Base-by-base conservation (phyloP, 2,888 invertebrate species). In the Leistus spinibarbis region DNA sequence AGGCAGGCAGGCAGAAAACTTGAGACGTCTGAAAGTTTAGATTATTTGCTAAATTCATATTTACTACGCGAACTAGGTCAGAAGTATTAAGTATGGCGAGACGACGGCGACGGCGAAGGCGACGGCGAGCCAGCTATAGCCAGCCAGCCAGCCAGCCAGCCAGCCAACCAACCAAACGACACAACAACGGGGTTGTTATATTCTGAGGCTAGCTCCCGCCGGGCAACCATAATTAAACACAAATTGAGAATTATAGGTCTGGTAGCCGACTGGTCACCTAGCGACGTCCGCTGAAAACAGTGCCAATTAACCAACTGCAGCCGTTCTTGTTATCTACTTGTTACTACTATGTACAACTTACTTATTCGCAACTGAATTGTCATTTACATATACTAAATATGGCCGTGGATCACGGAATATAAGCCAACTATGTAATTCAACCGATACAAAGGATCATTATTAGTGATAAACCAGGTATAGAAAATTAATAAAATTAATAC, bases 181-280 rank as follows among this genome's bases (percentile, higher is more conserved):
- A 40, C 40, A 10, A 40, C 40, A 40, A 40, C 40, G 13, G 40
- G 40, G 40, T 40, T 40, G 40, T 40, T 40, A 40, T 10, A 40
- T 40, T 40, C 40, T 40, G 63, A 57, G 70, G 70, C 62, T 63
- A 63, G 62, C 53, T 70, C 70, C 70, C 70, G 54, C 54, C 24
- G 72, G 72, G 20, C 57, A 24, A 54, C 64, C 65, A 72, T 72
- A 72, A 72, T 72, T 72, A 72, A 72, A 65, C 65, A 64, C 64
- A 72, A 72, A 72, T 72, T 72, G 72, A 72, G 72, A 72, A 72
- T 72, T 72, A 72, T 72, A 65, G 56, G 72, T 72, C 72, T 72
- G 72, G 72, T 56, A 27, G 54, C 56, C 3, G 20, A 63, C 10
- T 40, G 40, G 40, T 40, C 40, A 40, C 40, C 17, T 57, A 40